Base-by-base conservation (phyloP, 1,140 invertebrate species). In the Drosophila pandora region DNA sequence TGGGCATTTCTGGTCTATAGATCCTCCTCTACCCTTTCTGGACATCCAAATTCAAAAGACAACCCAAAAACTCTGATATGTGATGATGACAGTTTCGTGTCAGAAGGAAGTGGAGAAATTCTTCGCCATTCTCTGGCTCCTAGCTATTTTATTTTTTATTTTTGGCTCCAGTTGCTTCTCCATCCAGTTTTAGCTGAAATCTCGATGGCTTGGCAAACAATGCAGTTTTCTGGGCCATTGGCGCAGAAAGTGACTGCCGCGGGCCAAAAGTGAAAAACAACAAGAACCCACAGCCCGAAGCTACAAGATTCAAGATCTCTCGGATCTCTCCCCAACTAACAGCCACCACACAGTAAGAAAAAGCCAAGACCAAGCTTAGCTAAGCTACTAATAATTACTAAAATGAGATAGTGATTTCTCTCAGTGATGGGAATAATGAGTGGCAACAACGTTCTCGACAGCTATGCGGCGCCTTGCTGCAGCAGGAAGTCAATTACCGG, bases 31-130 rank as follows among this genome's bases (percentile, higher is more conserved):
- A 13, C 17, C 21, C 32, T 41, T 43, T 43, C 7, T 37, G 12
- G 10, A n/a, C 49, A 50, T 62, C 32, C 45, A 23, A 8, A 9
- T 34, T 0, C 2, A 1, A 10, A 10, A 30, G 62, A 67, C 50
- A 67, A 61, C 30, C 65, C 69, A 48, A 52, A 30, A 65, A 34
- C 47, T 50, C 61, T 84, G 72, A 79, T 72, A 72, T 79, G 74
- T 70, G n/a, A n/a, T 84, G 76, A 77, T 85, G 80, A 84, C 80
- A 84, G 80, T 84, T 84, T 76, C 73, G 77, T 84, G 72, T 80
- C 80, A 79, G 72, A 87, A 87, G 82, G 82, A 85, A 85, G 73
- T 87, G 82, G 82, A 81, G 81, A 85, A 87, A 85, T 85, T 78
- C 84, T 62, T 64, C 10, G 3, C 32, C 59, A 59, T 34, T 49